phyloP scores from a whole-genome alignment of 2,113 vertebrate genomes.

The Pseudorasbora parva region DNA sequence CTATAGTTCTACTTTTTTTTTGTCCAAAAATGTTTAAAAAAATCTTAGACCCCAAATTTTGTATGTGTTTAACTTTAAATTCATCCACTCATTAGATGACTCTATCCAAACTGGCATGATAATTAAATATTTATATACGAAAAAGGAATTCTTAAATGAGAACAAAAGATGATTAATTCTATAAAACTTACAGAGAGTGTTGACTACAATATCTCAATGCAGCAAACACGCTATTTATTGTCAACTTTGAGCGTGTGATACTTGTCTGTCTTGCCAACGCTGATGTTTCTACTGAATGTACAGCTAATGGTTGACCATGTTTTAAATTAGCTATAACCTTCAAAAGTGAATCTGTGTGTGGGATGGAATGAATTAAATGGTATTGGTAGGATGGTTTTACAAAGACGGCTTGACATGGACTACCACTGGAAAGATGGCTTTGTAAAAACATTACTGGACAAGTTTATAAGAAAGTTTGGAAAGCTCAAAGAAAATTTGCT shows the following conservation, averaged over 20 bases:
- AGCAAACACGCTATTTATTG: not conserved
- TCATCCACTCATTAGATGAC: not conserved
- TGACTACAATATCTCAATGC: not conserved
- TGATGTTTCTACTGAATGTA: slow-evolving; percentile 6
- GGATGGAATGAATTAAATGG: slow-evolving; percentile 30
- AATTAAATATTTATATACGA: not conserved
- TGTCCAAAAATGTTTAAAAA: not conserved
- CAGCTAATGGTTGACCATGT: not conserved
- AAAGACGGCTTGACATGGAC: slow-evolving; percentile 21
- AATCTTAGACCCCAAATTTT: not conserved
- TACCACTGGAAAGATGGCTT: slow-evolving; percentile 39
- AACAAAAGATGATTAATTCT: not conserved
- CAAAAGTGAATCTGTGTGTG: slow-evolving; percentile 35
- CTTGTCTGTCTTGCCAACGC: slow-evolving; percentile 9
- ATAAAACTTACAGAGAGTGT: not conserved
- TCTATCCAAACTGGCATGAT: not conserved
- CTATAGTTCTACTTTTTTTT: too few relatives aligned
- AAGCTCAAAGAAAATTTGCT: slow-evolving; percentile 21
- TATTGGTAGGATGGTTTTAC: slow-evolving; percentile 13
- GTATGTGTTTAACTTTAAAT: not conserved
- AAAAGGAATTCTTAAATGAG: not conserved
- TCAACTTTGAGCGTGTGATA: not conserved
- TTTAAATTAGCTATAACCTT: slow-evolving; percentile 27
- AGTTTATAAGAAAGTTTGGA: slow-evolving; percentile 52
- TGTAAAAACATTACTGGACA: slow-evolving; percentile 50